phyloP scores from a whole-genome alignment of 2,888 invertebrate genomes.

The Willowsia nigromaculata region DNA sequence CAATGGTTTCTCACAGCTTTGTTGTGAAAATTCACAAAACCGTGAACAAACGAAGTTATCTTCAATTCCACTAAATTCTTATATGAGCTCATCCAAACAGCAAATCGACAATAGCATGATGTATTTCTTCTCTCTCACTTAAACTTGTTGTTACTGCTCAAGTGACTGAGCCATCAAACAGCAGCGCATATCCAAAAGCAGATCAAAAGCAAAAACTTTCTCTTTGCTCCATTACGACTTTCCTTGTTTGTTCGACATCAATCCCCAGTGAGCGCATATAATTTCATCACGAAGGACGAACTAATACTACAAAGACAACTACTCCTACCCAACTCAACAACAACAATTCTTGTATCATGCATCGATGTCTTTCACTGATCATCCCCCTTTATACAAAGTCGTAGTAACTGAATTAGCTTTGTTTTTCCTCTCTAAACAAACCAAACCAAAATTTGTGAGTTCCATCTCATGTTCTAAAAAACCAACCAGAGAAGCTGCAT shows the following conservation, averaged over 20 bases:
- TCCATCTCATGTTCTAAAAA: neutral
- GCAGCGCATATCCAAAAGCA: neutral
- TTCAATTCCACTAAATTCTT: slow-evolving; percentile 35
- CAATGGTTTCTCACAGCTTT: neutral
- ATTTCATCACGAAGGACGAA: slow-evolving; percentile 8
- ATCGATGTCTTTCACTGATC: neutral
- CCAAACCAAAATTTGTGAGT: neutral
- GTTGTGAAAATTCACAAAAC: slow-evolving; percentile 47
- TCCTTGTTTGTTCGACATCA: slow-evolving; percentile 36
- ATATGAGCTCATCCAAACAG: neutral
- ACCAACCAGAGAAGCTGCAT: neutral
- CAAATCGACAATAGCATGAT: neutral
- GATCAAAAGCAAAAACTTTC: slow-evolving; percentile 59
- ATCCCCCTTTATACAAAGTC: neutral
- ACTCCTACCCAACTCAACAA: neutral
- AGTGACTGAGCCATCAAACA: slow-evolving; percentile 7
- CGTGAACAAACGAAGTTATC: slow-evolving; percentile 65
- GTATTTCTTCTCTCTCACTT: neutral
- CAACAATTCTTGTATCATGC: neutral
- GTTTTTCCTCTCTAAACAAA: slow-evolving; percentile 12
- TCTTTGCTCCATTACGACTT: slow-evolving; percentile 64
- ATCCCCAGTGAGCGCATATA: neutral
- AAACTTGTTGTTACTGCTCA: neutral
- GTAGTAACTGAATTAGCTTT: slow-evolving; percentile 25
- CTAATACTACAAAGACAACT: neutral